phyloP scores from a whole-genome alignment of 2,888 invertebrate species.

The Parnassius glacialis region DNA sequence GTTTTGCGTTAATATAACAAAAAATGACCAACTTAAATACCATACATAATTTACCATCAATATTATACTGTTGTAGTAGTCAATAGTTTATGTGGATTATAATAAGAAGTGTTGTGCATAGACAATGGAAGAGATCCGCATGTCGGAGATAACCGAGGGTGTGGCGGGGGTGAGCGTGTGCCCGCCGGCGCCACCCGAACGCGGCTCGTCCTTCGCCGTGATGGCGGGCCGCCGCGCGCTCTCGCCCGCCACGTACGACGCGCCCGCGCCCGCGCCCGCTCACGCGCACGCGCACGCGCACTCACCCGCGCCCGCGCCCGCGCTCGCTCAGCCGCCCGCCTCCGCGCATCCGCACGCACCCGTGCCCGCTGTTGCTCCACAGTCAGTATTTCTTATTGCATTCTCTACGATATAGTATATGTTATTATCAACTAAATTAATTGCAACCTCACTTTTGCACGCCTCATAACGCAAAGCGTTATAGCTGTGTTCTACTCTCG shows the following conservation, averaged over 20 bases:
- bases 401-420: too few relatives aligned
- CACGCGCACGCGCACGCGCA: constrained; percentile 74
- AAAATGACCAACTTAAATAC: too few relatives aligned
- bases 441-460: too few relatives aligned
- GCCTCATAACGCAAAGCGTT: too few relatives aligned
- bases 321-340: constrained; percentile 32
- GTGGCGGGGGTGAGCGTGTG: constrained; percentile 33
- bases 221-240: constrained; percentile 83
- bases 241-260: constrained; percentile 68
- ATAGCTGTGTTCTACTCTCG: too few relatives aligned
- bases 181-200: constrained; percentile 90
- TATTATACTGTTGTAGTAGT: too few relatives aligned
- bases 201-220: constrained; percentile 93
- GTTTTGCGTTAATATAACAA: too few relatives aligned
- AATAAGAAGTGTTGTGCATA: not conserved
- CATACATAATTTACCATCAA: too few relatives aligned
- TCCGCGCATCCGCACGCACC: constrained; percentile 60
- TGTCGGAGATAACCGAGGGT: constrained; percentile 42
- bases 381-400: constrained; percentile 6
- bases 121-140: constrained; percentile 41
- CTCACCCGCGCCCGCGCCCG: constrained; percentile 58
- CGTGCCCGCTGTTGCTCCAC: constrained; percentile 39
- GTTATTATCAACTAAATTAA: too few relatives aligned
- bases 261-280: constrained; percentile 73
- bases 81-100: too few relatives aligned